Evolutionary conservation across 2,113 vertebrate genomes (phyloP).

Genomic region (Rhadina sibilatrix): DNA sequence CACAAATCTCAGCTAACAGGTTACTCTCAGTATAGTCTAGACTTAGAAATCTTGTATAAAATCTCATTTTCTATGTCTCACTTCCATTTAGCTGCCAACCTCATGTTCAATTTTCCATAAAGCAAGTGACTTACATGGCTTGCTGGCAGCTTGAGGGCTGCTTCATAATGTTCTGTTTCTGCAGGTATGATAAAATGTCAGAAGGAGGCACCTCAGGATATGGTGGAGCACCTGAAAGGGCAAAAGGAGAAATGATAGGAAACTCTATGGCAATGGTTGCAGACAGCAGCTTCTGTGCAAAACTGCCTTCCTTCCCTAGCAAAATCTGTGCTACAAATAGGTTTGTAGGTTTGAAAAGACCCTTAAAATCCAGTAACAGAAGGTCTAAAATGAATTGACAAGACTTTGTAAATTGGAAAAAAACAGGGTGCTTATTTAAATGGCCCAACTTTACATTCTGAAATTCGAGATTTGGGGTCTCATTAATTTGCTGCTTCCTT

Average conservation of each 20-base stretch:
- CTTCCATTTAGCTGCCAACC: neutral
- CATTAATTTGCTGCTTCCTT: neutral
- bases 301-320: neutral
- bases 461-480: neutral
- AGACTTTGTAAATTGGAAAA: neutral
- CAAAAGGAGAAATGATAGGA: neutral
- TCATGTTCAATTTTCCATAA: neutral
- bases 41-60: neutral
- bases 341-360: no score
- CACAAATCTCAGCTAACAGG: neutral
- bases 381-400: neutral
- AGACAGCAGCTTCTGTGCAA: neutral
- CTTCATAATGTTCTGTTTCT: slow-evolving; percentile 84
- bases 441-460: neutral
- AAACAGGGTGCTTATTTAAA: neutral
- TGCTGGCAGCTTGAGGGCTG: slow-evolving; percentile 82
- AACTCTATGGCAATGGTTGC: neutral
- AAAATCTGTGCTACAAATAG: no score
- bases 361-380: neutral
- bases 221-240: slow-evolving; percentile 85
- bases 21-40: neutral
- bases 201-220: slow-evolving; percentile 84
- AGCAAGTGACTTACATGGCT: slow-evolving; percentile 76
- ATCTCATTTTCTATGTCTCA: neutral
- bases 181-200: slow-evolving; percentile 85